These are phyloP conservation scores for Balearica regulorum DNA, from an alignment of 2,797 vertebrate species.

Conservation along the genomic window DNA sequence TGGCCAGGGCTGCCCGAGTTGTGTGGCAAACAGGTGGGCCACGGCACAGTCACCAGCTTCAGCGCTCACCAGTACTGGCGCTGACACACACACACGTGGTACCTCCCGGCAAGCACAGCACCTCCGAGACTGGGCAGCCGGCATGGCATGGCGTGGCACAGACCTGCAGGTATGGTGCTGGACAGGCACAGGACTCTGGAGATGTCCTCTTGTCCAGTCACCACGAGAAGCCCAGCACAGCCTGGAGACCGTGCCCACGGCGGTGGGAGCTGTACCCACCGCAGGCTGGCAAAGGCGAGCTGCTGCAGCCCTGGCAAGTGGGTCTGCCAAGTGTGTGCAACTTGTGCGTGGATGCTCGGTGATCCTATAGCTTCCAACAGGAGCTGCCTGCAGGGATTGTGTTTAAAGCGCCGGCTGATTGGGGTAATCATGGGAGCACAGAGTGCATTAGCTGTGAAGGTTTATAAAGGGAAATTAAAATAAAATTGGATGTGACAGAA, in stretches of 20 bases:
- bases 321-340: not conserved
- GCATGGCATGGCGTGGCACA: too few relatives aligned
- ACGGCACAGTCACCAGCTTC: not conserved
- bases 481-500: constrained; percentile 74
- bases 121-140: not conserved
- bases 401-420: constrained; percentile 65
- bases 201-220: not conserved
- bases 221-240: rapidly evolving
- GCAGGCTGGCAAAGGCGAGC: constrained; percentile 8
- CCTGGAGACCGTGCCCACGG: not conserved
- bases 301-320: rapidly evolving
- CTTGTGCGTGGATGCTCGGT: not conserved
- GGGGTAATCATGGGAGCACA: constrained; percentile 69
- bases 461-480: constrained; percentile 72
- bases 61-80: not conserved
- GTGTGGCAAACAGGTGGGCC: not conserved
- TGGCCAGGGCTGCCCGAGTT: not conserved
- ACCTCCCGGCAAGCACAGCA: not conserved
- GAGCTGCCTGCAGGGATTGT: constrained; percentile 66
- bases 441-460: constrained; percentile 66
- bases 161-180: not conserved
- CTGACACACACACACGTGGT: not conserved
- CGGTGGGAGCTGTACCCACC: not conserved
- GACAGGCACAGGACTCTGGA: not conserved
- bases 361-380: constrained; percentile 45